Conservation (phyloP, 2,113 vertebrate species). For the Choloepus hoffmanni region DNA sequence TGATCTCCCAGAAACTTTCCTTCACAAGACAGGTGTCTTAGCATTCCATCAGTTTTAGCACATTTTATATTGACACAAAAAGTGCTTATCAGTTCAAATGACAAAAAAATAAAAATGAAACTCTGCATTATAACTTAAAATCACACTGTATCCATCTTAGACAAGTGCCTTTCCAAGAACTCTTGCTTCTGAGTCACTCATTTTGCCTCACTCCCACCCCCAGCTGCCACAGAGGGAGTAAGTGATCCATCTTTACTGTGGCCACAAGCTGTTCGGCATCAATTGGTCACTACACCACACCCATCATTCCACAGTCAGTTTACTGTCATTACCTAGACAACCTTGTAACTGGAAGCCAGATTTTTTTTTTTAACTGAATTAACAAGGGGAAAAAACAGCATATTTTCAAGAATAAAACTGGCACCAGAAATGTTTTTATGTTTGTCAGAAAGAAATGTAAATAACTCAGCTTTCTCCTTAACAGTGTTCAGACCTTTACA, state of each 20-base stretch:
- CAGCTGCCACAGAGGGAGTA: conserved; percentile 65
- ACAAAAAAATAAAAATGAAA: conserved; percentile 65
- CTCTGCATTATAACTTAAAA: conserved; percentile 78
- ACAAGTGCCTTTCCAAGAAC: conserved; percentile 66
- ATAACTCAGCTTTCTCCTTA: conserved; percentile 87
- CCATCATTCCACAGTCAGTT: conserved; percentile 74
- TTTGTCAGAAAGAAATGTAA: conserved; percentile 86
- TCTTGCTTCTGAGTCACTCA: conserved; percentile 53
- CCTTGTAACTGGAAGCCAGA: conserved; percentile 78
- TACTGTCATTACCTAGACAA: conserved; percentile 77
- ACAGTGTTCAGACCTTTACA: conserved; percentile 88
- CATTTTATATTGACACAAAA: conserved; percentile 77
- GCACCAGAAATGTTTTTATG: conserved; percentile 85
- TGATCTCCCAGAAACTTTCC: conserved; percentile 77
- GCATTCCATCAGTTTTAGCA: conserved; percentile 69
- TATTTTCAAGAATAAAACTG: conserved; percentile 83
- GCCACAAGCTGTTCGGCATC: conserved; percentile 46
- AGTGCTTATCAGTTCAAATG: conserved; percentile 84
- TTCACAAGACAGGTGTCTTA: conserved; percentile 75
- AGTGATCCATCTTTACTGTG: conserved; percentile 50
- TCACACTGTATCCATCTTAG: conserved; percentile 34
- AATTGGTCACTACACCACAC: conserved; percentile 53
- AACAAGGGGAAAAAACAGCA: conserved; percentile 63
- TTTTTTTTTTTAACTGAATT: conserved; percentile 61
- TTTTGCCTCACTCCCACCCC: background rate